Evolutionary conservation across 2,797 vertebrate species (phyloP).

Genomic region (Holocentrus rufus): DNA sequence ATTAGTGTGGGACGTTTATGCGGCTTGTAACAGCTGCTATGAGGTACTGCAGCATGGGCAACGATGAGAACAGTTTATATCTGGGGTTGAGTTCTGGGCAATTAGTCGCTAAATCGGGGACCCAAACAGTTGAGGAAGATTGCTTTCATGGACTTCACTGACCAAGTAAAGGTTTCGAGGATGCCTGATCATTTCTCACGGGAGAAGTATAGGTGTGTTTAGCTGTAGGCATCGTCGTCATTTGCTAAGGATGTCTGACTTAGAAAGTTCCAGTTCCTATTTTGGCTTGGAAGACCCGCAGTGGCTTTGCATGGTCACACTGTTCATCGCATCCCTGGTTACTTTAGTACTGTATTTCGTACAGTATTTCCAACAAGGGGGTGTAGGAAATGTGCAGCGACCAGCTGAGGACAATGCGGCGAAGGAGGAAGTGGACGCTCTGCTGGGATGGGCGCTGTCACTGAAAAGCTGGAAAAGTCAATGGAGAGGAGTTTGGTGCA

Average conservation of each 20-base stretch:
- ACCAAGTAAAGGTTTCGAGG: conserved; percentile 38
- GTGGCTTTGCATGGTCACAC: conserved; percentile 88
- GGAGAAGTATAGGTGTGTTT: conserved; percentile 52
- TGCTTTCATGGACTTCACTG: conserved; percentile 33
- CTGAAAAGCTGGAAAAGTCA: conserved; percentile 87
- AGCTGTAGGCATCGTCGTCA: conserved; percentile 31
- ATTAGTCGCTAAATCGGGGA: conserved; percentile 17
- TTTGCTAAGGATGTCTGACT: conserved; percentile 80
- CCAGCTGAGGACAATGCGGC: conserved; percentile 54
- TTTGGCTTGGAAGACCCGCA: conserved; percentile 82
- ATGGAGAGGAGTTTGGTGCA: conserved; percentile 91
- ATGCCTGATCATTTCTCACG: conserved; percentile 34
- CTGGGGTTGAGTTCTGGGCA: conserved; percentile 19
- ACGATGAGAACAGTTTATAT: conserved; percentile 29
- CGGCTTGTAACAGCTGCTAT: conserved; percentile 7
- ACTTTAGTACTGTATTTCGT: conserved; percentile 88
- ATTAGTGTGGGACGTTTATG: neutral
- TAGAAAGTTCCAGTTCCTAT: conserved; percentile 65
- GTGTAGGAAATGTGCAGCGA: conserved; percentile 28
- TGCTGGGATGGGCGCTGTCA: conserved; percentile 91
- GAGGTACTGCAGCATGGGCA: conserved; percentile 44
- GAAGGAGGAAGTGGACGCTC: conserved; percentile 80
- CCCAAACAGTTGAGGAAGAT: conserved; percentile 5
- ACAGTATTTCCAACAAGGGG: conserved; percentile 83
- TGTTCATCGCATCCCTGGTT: conserved; percentile 89